A percentile compares a stretch with the other conserved stretches of the same genome.
phyloP scores from a whole-genome alignment of 2,888 invertebrate genomes.

The Macaria liturata region DNA sequence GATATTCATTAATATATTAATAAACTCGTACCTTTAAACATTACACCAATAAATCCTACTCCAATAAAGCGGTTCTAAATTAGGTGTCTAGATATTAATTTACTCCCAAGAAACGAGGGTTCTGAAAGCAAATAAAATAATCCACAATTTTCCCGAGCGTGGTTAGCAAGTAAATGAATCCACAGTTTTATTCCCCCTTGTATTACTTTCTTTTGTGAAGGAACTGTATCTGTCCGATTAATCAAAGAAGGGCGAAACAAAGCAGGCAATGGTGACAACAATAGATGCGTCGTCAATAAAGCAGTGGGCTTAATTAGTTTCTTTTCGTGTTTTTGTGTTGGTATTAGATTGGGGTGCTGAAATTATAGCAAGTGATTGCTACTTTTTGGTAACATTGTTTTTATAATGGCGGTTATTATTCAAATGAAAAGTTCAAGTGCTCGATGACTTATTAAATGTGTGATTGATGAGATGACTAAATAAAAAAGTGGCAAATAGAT shows the following conservation, averaged over 20 bases:
- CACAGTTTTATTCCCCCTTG: slow-evolving; percentile 1
- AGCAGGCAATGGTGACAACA: slow-evolving; percentile 22
- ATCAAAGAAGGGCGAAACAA: slow-evolving; percentile 37
- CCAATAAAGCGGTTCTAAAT: too few relatives aligned
- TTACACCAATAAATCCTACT: too few relatives aligned
- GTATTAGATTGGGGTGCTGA: slow-evolving; percentile 26
- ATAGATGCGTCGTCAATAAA: slow-evolving; percentile 42
- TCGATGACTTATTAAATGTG: too few relatives aligned
- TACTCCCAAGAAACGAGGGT: slow-evolving; percentile 32
- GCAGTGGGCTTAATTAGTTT: slow-evolving; percentile 45
- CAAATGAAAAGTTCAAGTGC: too few relatives aligned
- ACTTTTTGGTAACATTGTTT: too few relatives aligned
- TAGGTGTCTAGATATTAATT: slow-evolving; percentile 24
- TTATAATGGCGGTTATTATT: too few relatives aligned
- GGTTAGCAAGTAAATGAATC: slow-evolving; percentile 15
- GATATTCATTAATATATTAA: too few relatives aligned
- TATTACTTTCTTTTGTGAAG: slow-evolving; percentile 23
- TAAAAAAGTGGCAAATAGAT: too few relatives aligned
- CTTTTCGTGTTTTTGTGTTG: slow-evolving; percentile 28
- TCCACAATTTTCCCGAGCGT: slow-evolving; percentile 2
- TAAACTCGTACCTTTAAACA: too few relatives aligned
- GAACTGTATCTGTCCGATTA: slow-evolving; percentile 28
- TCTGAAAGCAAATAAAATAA: neutral
- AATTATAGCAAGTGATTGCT: too few relatives aligned
- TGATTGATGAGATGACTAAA: too few relatives aligned